Evolutionary conservation across 2,888 invertebrate genomes (phyloP).

Genomic region (Nasonovia ribisnigri): DNA sequence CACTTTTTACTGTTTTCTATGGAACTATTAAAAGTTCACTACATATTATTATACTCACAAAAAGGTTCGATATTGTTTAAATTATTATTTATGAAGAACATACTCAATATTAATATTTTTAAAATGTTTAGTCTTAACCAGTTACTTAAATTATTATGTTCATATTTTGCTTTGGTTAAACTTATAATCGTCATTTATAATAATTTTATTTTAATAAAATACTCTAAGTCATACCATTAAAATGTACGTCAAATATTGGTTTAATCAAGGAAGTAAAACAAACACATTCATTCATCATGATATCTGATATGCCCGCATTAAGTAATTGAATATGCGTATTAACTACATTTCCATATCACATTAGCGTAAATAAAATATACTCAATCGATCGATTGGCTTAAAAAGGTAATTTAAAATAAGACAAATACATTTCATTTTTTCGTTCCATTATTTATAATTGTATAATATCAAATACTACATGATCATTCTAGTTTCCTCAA

Average conservation of each 20-base stretch:
- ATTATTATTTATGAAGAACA: neutral
- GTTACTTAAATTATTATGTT: neutral
- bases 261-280: neutral
- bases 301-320: neutral
- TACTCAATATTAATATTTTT: neutral
- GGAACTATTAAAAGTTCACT: neutral
- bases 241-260: neutral
- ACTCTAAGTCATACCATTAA: neutral
- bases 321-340: neutral
- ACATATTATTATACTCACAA: neutral
- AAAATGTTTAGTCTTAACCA: neutral
- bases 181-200: neutral
- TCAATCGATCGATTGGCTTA: neutral
- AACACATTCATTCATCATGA: neutral
- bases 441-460: neutral
- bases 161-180: neutral
- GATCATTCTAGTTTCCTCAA: neutral
- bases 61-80: neutral
- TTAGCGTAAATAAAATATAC: neutral
- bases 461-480: neutral
- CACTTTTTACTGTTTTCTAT: neutral
- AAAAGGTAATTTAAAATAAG: neutral
- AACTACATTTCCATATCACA: neutral
- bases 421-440: neutral
- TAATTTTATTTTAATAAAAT: neutral